These are phyloP conservation scores for Operophtera brumata DNA, from an alignment of 2,888 invertebrate genomes.

Conservation along the genomic window DNA sequence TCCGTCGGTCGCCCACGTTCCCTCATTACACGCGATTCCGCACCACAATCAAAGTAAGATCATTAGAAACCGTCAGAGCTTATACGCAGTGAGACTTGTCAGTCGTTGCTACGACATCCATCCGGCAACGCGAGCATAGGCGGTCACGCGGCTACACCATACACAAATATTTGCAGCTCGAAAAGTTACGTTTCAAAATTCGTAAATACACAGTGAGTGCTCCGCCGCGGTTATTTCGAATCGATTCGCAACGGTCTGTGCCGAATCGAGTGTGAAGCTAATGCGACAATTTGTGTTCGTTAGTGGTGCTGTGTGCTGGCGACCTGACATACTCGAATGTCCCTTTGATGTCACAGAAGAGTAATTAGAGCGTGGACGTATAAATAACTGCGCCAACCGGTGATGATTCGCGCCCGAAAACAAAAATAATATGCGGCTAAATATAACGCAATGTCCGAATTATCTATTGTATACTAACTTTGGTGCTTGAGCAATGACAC, in stretches of 20 bases:
- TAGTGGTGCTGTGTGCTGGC: constrained; percentile 57
- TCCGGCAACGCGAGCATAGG: constrained; percentile 62
- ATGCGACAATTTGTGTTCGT: constrained; percentile 60
- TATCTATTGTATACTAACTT: constrained; percentile 21
- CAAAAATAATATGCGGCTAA: constrained; percentile 34
- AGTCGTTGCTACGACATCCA: constrained; percentile 70
- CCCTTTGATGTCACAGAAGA: constrained; percentile 51
- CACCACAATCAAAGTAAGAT: constrained; percentile 67
- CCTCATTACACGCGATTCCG: constrained; percentile 65
- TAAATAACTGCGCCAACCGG: constrained; percentile 51
- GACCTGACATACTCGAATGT: constrained; percentile 37
- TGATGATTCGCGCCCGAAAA: constrained; percentile 38
- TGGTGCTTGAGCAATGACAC: constrained; percentile 11
- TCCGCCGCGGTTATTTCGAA: constrained; percentile 42
- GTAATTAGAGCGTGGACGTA: constrained; percentile 57
- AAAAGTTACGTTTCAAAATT: constrained; percentile 35
- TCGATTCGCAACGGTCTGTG: constrained; percentile 56
- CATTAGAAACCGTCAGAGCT: constrained; percentile 65
- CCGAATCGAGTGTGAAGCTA: constrained; percentile 52
- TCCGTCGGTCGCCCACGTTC: constrained; percentile 60
- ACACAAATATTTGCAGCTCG: constrained; percentile 42
- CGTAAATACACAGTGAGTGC: constrained; percentile 44
- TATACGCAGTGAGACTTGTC: constrained; percentile 54
- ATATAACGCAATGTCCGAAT: constrained; percentile 29
- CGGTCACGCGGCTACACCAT: constrained; percentile 38